phyloP scores from a whole-genome alignment of 2,797 vertebrate genomes.

The Lacerta viridis region DNA sequence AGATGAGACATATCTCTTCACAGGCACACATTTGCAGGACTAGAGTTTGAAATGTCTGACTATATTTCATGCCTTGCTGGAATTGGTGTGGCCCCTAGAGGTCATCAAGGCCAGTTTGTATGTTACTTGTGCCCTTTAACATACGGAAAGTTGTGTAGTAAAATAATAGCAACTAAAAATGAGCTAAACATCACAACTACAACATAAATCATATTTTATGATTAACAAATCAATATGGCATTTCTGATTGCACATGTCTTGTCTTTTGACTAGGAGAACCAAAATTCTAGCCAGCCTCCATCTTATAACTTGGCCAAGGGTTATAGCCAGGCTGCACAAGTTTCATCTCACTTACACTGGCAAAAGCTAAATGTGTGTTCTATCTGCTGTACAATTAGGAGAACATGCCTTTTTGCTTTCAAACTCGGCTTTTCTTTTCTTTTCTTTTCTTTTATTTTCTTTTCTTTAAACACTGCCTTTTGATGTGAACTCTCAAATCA shows the following conservation, averaged over 20 bases:
- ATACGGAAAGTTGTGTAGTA: background rate
- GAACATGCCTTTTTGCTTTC: conserved; percentile 3
- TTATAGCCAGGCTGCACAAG: background rate
- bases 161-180: no score
- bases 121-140: background rate
- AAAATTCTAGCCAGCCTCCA: background rate
- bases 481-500: background rate
- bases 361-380: conserved; percentile 16
- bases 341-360: background rate
- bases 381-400: background rate
- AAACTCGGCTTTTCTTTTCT: background rate
- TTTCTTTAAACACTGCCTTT: background rate
- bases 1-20: background rate
- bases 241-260: background rate
- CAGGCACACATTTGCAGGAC: background rate
- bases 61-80: background rate
- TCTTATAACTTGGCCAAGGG: background rate
- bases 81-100: background rate
- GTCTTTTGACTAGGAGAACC: background rate
- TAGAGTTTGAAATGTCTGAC: background rate
- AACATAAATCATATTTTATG: no score
- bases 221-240: no score
- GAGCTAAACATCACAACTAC: no score
- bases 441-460: background rate
- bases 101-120: background rate